A percentile compares a stretch with the other conserved stretches of the same genome.
Evolutionary conservation across 2,797 vertebrate species (phyloP).

Genomic region (Distichodus sexfasciatus): DNA sequence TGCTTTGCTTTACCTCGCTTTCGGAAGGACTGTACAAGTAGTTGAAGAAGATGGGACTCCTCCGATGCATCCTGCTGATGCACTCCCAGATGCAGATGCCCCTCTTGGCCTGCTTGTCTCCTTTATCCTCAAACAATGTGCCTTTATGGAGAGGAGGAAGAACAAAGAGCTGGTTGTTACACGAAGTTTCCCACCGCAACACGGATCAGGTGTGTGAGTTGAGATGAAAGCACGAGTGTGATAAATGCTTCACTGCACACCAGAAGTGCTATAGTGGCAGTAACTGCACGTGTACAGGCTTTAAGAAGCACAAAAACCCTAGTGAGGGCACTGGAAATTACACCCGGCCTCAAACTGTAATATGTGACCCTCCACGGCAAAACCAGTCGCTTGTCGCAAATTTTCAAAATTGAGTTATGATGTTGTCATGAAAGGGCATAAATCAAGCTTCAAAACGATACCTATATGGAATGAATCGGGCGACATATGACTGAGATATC

Average conservation of each 20-base stretch:
- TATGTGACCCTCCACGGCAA: neutral
- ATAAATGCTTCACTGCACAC: constrained; percentile 4
- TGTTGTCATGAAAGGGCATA: no score
- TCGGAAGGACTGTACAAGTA: constrained; percentile 89
- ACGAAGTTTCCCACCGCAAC: constrained; percentile 20
- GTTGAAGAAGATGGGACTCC: constrained; percentile 94
- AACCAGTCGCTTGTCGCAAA: no score
- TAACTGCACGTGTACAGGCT: neutral
- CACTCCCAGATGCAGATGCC: constrained; percentile 97
- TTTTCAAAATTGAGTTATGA: no score
- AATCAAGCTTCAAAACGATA: no score
- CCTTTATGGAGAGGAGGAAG: constrained; percentile 69
- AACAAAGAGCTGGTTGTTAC: constrained; percentile 44
- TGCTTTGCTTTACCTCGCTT: constrained; percentile 70
- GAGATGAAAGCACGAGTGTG: constrained; percentile 13
- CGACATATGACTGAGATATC: no score
- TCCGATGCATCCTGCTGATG: constrained; percentile 90
- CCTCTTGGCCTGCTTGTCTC: constrained; percentile 88
- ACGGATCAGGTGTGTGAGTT: constrained; percentile 30
- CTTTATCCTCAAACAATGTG: constrained; percentile 94
- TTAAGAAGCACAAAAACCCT: neutral
- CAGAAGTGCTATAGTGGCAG: constrained; percentile 8
- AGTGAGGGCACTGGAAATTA: neutral
- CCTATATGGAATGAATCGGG: no score
- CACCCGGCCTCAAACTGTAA: neutral